Evolutionary conservation across 2,797 vertebrate species (phyloP).

Genomic region (Champsocephalus gunnari): DNA sequence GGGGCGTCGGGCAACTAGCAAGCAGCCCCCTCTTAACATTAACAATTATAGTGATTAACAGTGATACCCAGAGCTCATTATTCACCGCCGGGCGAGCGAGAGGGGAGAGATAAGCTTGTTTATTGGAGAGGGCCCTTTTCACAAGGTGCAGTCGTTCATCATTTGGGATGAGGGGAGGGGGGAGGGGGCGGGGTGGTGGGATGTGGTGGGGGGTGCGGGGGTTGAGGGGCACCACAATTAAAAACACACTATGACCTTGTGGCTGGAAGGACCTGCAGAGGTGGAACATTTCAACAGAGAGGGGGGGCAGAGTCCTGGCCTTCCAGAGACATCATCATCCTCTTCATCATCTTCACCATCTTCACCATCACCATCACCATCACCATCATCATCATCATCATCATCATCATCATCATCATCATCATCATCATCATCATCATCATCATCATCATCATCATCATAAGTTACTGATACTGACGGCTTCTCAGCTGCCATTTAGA

Average conservation of each 20-base stretch:
- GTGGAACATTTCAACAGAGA: constrained; percentile 52
- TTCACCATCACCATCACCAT: not conserved
- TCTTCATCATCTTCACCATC: not conserved
- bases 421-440: not conserved
- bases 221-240: constrained; percentile 73
- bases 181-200: constrained; percentile 33
- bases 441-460: no score
- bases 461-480: not conserved
- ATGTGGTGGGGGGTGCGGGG: constrained; percentile 15
- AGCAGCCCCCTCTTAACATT: constrained; percentile 88
- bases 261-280: constrained; percentile 80
- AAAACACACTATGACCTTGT: constrained; percentile 81
- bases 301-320: constrained; percentile 9
- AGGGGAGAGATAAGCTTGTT: constrained; percentile 91
- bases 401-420: not conserved
- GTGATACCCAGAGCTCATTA: constrained; percentile 94
- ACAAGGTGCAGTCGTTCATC: constrained; percentile 91
- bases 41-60: constrained; percentile 96
- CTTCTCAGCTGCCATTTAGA: not conserved
- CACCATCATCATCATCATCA: constrained; percentile 1
- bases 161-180: constrained; percentile 77
- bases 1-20: constrained; percentile 77
- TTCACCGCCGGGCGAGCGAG: constrained; percentile 85
- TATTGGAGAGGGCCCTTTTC: constrained; percentile 91
- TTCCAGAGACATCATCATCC: constrained; percentile 12